Percentiles rank a stretch among this genome's conserved stretches.
Conservation (phyloP, 2,113 vertebrate species). For the Myotis brandtii region DNA sequence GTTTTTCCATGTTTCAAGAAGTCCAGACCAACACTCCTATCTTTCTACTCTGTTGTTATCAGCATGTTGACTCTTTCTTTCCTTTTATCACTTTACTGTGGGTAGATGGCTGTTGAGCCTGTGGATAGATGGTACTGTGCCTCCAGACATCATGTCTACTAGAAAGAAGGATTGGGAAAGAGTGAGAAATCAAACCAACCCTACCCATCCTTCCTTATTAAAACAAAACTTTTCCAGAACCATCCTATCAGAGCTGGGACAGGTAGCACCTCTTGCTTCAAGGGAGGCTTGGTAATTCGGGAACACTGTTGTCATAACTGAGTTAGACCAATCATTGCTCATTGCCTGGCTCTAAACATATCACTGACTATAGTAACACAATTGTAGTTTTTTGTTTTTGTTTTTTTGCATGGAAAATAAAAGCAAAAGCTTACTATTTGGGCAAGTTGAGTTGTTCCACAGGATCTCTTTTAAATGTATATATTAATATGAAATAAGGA, state of each 20-base stretch:
- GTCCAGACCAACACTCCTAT: background rate
- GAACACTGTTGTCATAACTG: background rate
- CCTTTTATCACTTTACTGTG: background rate
- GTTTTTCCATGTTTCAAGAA: background rate
- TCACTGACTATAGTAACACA: background rate
- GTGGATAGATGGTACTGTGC: background rate
- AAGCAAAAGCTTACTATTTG: background rate
- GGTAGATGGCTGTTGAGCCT: background rate
- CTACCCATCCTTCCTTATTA: background rate
- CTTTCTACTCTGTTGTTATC: background rate
- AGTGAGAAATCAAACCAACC: background rate
- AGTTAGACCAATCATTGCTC: background rate
- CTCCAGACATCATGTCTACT: background rate
- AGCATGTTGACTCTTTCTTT: background rate
- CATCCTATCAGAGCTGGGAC: background rate
- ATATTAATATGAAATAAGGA: background rate
- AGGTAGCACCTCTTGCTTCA: background rate
- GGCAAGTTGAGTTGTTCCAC: background rate
- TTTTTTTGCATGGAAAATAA: background rate
- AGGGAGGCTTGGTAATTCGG: background rate
- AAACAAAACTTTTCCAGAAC: background rate
- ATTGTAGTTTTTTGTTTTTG: background rate
- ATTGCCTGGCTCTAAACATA: background rate
- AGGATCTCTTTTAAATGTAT: background rate
- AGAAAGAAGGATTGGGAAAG: background rate